Evolutionary conservation across 2,888 invertebrate species (phyloP).

Genomic region (Leptothorax acervorum): DNA sequence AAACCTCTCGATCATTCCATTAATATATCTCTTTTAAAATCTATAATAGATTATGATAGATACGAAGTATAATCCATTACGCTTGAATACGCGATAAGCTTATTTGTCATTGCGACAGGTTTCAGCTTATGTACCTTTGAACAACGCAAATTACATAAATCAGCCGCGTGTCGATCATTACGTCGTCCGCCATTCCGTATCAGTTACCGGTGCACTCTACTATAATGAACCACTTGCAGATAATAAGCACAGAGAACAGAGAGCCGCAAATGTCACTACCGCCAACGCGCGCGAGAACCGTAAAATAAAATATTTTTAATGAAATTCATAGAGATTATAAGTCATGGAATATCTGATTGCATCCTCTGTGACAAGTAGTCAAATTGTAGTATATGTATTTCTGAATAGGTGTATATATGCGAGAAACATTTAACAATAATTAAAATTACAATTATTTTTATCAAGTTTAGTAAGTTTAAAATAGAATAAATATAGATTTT

Average conservation of each 20-base stretch:
- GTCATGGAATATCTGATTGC: conserved; percentile 13
- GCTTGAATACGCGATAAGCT: conserved; percentile 6
- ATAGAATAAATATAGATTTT: neutral
- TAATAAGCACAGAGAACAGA: conserved; percentile 2
- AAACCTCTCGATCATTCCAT: neutral
- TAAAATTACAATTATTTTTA: neutral
- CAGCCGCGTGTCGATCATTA: conserved; percentile 28
- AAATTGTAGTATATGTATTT: neutral
- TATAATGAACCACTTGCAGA: conserved; percentile 31
- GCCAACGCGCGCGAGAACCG: neutral
- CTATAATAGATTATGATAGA: conserved; percentile 20
- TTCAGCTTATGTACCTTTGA: conserved; percentile 28
- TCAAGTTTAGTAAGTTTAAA: neutral
- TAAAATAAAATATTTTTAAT: conserved; percentile 37
- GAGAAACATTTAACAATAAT: neutral
- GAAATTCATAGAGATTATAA: conserved; percentile 13
- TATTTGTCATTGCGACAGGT: conserved; percentile 27
- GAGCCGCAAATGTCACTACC: conserved; percentile 26
- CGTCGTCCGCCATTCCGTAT: conserved; percentile 6
- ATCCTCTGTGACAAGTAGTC: neutral
- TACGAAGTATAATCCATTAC: neutral
- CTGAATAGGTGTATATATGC: neutral
- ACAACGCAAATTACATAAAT: conserved; percentile 35
- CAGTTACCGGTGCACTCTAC: conserved; percentile 8
- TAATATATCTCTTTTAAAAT: conserved; percentile 16